Conservation (phyloP, 2,113 vertebrate genomes). For the Vidua chalybeata region DNA sequence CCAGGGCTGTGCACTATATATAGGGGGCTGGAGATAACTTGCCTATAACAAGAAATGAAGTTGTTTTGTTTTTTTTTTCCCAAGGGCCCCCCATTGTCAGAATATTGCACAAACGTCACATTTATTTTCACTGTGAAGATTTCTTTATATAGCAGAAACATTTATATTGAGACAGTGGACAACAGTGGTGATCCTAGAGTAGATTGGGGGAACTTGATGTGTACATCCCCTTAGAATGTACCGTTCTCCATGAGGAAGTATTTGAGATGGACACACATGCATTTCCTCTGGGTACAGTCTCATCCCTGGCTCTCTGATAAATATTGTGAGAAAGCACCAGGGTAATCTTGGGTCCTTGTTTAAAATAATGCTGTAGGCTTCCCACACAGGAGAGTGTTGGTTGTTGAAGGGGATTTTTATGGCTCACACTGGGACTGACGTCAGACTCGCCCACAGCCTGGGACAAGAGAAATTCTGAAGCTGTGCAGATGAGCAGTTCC, state of each 20-base stretch:
- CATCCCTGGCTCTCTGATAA: not conserved
- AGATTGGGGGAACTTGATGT: not conserved
- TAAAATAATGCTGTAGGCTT: conserved; percentile 7
- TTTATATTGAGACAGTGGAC: not conserved
- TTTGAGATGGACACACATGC: not conserved
- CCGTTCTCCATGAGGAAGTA: accelerated
- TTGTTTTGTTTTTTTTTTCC: not conserved
- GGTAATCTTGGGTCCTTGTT: not conserved
- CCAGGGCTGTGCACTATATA: not conserved
- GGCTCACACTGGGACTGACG: not conserved
- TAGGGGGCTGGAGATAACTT: not conserved
- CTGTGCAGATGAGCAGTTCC: not conserved
- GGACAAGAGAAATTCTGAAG: not conserved
- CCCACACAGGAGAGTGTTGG: not conserved
- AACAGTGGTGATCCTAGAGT: not conserved
- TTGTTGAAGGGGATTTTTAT: not conserved
- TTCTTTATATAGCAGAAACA: not conserved
- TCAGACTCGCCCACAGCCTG: conserved; percentile 8
- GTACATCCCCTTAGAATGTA: accelerated
- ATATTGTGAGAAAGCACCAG: not conserved
- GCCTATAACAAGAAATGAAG: not conserved
- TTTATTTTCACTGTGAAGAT: not conserved
- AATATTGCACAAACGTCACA: not conserved
- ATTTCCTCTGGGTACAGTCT: not conserved
- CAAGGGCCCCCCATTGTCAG: not conserved